Percentiles rank a stretch among this genome's conserved stretches.
Conservation (phyloP, 2,797 vertebrate genomes). For the Poeciliopsis gracilis region DNA sequence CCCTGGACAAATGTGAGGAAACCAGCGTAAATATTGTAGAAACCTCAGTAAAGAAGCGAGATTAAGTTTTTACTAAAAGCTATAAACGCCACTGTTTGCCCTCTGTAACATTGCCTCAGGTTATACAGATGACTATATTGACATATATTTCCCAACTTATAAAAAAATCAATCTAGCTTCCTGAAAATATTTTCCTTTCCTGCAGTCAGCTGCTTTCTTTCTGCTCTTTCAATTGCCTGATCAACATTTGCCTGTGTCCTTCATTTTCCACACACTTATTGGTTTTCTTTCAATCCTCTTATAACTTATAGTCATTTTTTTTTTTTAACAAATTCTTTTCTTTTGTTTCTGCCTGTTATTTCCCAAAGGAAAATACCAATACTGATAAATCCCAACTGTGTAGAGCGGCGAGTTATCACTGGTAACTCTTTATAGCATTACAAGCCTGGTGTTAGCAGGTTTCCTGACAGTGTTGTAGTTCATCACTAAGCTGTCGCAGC, state of each 20-base stretch:
- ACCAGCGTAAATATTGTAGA: background rate
- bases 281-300: background rate
- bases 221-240: background rate
- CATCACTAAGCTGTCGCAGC: constrained; percentile 15
- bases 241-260: constrained; percentile 4
- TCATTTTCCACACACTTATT: background rate
- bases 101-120: constrained; percentile 5
- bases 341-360: constrained; percentile 20
- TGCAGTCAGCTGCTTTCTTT: background rate
- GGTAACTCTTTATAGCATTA: constrained; percentile 44
- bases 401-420: constrained; percentile 38
- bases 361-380: constrained; percentile 43
- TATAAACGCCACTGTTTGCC: background rate
- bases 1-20: background rate
- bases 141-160: constrained; percentile 12
- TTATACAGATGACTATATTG: constrained; percentile 1
- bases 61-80: background rate
- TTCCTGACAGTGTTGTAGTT: constrained; percentile 13
- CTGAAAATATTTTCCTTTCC: constrained; percentile 1
- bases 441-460: constrained; percentile 36
- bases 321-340: background rate
- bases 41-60: background rate
- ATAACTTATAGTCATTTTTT: background rate
- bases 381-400: constrained; percentile 6
- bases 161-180: constrained; percentile 10